Percentiles rank a stretch among this genome's conserved stretches.
Conservation (phyloP, 1,140 invertebrate genomes). For the Lordiphosa stackelbergi region DNA sequence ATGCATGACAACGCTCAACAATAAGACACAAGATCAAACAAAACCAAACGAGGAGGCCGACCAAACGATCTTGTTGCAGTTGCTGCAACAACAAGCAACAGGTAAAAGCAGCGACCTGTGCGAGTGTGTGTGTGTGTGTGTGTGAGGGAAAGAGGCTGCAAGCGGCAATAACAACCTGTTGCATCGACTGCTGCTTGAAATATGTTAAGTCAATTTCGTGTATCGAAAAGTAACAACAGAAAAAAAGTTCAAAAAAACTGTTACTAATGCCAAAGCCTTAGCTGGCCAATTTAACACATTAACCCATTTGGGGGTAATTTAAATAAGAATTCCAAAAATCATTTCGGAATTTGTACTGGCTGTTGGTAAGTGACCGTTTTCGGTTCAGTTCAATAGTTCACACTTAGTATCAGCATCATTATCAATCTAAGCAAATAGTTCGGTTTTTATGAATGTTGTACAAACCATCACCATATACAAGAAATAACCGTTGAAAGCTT, state of each 20-base stretch:
- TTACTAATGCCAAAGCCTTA: constrained; percentile 65
- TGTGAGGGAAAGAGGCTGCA: constrained; percentile 26
- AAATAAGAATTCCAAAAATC: constrained; percentile 6
- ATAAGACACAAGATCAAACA: constrained; percentile 59
- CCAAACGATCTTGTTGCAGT: constrained; percentile 9
- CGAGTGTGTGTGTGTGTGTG: constrained; percentile 4
- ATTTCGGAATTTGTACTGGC: no score
- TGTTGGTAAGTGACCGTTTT: no score
- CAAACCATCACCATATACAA: no score
- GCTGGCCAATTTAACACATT: constrained; percentile 31
- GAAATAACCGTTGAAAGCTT: no score
- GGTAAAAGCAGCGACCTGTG: constrained; percentile 47
- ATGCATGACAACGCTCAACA: constrained; percentile 57
- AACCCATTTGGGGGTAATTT: constrained; percentile 37
- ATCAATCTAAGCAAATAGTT: no score
- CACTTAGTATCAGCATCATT: no score
- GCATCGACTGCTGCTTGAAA: constrained; percentile 54
- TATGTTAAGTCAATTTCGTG: constrained; percentile 69
- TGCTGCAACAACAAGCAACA: constrained; percentile 29
- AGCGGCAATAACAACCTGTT: constrained; percentile 55
- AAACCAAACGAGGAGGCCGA: no score
- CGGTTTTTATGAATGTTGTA: no score
- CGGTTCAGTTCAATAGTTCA: no score
- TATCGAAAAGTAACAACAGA: constrained; percentile 47
- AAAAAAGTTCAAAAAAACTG: constrained; percentile 24